Evolutionary conservation across 1,140 invertebrate genomes (phyloP).

Genomic region (Mactra quadrangularis): DNA sequence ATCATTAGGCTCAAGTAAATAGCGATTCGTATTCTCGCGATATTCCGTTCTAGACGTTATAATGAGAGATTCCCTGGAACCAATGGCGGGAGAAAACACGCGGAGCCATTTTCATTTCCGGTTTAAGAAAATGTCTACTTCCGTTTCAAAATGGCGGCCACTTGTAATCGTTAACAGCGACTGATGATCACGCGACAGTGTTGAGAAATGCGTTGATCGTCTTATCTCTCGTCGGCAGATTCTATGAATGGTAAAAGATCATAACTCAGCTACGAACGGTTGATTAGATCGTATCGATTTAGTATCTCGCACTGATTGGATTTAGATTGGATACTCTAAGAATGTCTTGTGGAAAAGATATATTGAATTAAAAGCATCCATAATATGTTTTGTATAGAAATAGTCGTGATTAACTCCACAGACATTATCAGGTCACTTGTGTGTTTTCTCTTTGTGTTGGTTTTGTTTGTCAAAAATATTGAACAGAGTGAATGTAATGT

Average conservation of each 20-base stretch:
- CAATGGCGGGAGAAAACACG: constrained; percentile 39
- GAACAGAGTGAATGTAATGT: no score
- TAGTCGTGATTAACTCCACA: constrained; percentile 25
- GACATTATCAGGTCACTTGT: constrained; percentile 20
- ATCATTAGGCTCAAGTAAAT: constrained; percentile 25
- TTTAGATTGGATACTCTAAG: constrained; percentile 51
- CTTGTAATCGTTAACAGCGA: constrained; percentile 46
- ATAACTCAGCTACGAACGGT: constrained; percentile 46
- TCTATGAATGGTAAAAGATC: constrained; percentile 35
- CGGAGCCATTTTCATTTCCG: constrained; percentile 55
- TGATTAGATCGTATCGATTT: constrained; percentile 63
- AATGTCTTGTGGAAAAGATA: constrained; percentile 61
- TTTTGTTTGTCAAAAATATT: no score
- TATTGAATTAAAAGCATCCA: constrained; percentile 54
- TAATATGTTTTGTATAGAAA: constrained; percentile 40
- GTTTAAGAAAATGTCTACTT: constrained; percentile 48
- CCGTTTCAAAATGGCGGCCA: constrained; percentile 51
- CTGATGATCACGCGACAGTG: constrained; percentile 31
- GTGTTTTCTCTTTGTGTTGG: no score
- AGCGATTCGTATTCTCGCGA: constrained; percentile 6
- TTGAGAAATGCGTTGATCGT: constrained; percentile 33
- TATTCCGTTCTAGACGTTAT: constrained; percentile 24
- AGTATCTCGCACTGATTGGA: constrained; percentile 54
- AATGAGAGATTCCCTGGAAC: constrained; percentile 42
- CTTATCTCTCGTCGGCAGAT: constrained; percentile 52